A percentile compares a stretch with the other conserved stretches of the same genome.
These are phyloP conservation scores for Scelioninae gen. 2 DNA, from an alignment of 2,888 invertebrate species.

Conservation along the genomic window DNA sequence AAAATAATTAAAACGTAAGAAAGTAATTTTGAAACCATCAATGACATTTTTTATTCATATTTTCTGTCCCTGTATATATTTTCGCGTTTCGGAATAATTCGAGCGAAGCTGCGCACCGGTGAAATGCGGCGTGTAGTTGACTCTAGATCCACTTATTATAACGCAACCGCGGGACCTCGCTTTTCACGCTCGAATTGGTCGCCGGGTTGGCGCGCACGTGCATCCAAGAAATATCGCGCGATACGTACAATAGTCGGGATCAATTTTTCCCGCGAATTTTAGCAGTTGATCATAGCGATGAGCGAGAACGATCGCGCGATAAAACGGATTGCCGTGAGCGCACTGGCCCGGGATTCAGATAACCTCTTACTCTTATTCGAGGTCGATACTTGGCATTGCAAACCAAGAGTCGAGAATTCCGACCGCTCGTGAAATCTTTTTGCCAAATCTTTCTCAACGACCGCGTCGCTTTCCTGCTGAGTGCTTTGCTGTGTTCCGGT, in stretches of 20 bases:
- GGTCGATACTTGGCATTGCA: constrained; percentile 59
- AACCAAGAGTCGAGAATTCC: constrained; percentile 55
- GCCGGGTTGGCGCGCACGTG: constrained; percentile 25
- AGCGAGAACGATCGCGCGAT: constrained; percentile 39
- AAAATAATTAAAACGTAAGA: too few relatives aligned
- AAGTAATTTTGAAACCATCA: too few relatives aligned
- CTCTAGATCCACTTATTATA: constrained; percentile 43
- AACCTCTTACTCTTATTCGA: constrained; percentile 64
- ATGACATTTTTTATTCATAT: too few relatives aligned
- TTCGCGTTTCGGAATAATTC: constrained; percentile 26
- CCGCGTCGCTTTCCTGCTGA: constrained; percentile 56
- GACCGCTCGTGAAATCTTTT: constrained; percentile 56
- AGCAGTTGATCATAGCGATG: constrained; percentile 64
- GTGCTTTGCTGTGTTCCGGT: constrained; percentile 58
- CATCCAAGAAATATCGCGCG: constrained; percentile 42
- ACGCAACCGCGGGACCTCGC: constrained; percentile 25
- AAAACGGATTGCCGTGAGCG: constrained; percentile 58
- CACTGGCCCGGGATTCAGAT: constrained; percentile 67
- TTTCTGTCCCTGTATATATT: too few relatives aligned
- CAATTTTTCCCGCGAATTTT: constrained; percentile 66
- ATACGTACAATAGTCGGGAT: constrained; percentile 44
- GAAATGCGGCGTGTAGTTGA: constrained; percentile 29
- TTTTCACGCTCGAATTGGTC: constrained; percentile 38
- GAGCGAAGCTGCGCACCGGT: constrained; percentile 1
- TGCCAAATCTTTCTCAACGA: constrained; percentile 58